Base-by-base conservation (phyloP, 1,140 invertebrate species). In the Belonocnema kinseyi region DNA sequence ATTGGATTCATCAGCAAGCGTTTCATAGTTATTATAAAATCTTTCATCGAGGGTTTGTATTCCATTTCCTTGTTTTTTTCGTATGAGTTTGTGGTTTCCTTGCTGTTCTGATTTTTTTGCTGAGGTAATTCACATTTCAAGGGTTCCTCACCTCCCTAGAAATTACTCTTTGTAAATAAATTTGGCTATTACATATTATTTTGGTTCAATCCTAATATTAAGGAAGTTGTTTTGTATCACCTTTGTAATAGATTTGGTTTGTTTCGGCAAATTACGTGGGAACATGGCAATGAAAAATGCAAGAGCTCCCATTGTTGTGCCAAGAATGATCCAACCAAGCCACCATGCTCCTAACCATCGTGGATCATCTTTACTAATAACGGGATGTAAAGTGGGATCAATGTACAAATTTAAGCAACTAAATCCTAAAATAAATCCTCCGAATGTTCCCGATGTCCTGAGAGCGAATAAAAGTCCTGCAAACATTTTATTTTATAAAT, bases 341-440 rank as follows among this genome's bases (percentile, higher is more conserved):
- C 95, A 95, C 94, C 94, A 95, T 13, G 94, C 94, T 17, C 95
- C 95, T 58, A 95, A 82, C 94, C 94, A 95, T 80, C 94, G 88
- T 74, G 93, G 92, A 88, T 95, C 94, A 70, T 93, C 92, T 26
- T 92, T 91, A n/a, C 90, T 91, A 33, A 95, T 95, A 11, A 93
- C 82, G 5, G 94, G 94, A 56, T 93, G 94, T 50, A 95, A 88
- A 10, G 85, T 88, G 0, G 94, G 94, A 85, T 94, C 93, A 53
- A 95, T 94, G 81, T 94, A 95, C 2, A 94, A 76, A 76, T 92
- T 94, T 8, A 95, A 81, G 50, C 93, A 94, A 17, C 87, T 88
- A 51, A 92, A 94, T 10, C 93, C 92, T 1, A 94, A 76, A 2
- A 93, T 74, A 77, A 93, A 94, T 73, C 94, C 93, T 16, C 94